Base-by-base conservation (phyloP, 2,797 vertebrate species). In the Leptatherina wallacei region DNA sequence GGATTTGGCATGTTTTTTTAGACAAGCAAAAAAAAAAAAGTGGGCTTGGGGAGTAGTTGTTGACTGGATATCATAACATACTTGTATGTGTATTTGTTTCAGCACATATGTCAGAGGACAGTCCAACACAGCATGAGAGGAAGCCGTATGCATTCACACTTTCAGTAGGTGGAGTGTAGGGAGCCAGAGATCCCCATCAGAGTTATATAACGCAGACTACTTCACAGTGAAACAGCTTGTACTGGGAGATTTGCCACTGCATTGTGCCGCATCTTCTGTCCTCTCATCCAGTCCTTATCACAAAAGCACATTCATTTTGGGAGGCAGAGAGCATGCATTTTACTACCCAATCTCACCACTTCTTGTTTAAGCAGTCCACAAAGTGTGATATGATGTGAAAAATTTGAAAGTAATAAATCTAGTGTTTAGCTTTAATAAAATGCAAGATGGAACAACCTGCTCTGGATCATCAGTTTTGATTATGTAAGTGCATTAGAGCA, bases 221-320 rank as follows among this genome's bases (percentile, higher is more conserved):
- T 87, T 86, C 87, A 82, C 85, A 86, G 88, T 59, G 86, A 89
- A 91, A 90, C 89, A 81, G 88, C 84, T 77, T 32, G 55, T 49
- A 64, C 73, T 78, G 86, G 88, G 87, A 93, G 89, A 91, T 88
- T 91, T 88, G 90, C 78, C 51, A 77, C 71, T 72, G 86, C 84
- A 89, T 90, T 90, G 89, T 91, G 81, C 86, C 81, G 69, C 90
- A 89, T 90, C 90, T 87, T 85, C 85, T 81, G 75, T 81, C 84
- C 89, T 89, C 87, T 92, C 87, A 91, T 92, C 87, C 85, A 27
- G 75, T 76, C 90, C 91, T 94, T 92, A 93, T 92, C 92, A 72
- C 89, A 83, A 81, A 90, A 91, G 87, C 86, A 90, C 91, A 93
- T 93, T 93, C 88, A 91, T 90, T 91, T 88, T 80, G 67, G 77